Base-by-base conservation (phyloP, 2,113 vertebrate species). In the Ailurus styani region DNA sequence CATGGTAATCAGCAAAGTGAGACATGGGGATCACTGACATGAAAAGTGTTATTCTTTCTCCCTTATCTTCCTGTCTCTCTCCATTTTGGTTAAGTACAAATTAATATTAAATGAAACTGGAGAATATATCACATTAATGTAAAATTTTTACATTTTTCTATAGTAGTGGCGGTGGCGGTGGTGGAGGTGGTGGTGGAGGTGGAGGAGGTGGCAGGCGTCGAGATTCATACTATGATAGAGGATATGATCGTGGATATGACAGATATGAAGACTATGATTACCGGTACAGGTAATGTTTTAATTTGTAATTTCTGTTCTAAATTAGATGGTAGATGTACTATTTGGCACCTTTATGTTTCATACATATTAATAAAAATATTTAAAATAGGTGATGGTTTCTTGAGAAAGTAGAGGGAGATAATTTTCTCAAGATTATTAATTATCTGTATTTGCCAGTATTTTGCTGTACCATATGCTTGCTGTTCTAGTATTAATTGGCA, bases 221-320 rank as follows among this genome's bases (percentile, higher is more conserved):
- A 70, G 99, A 99, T 97, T 99, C 99, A 0, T 99, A 99, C 66
- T 99, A 99, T 40, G 99, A 99, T 75, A 98, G 99, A 85, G 99
- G 99, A 11, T 99, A 99, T 66, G 99, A 99, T 82, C 98, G 99
- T 95, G 98, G 99, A 2, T 99, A 99, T 90, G 99, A 99, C 97
- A 99, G 99, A 99, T 99, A 99, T 0, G 99, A 99, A 45, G 99
- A 99, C 96, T 99, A 99, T 40, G 99, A 99, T 98, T 99, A 99
- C 93, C 99, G 99, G 97, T 99, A 99, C 98, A 99, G 99, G 99
- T 99, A 99, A 96, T 78, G 7, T 87, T 96, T 68, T 72, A 47
- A 79, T 42, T 73, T 90, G 34, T 31, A 15, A n/a, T 73, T 68
- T 79, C 34, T 83, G 3, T 77, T 78, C 60, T 89, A 42, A 81